phyloP scores from a whole-genome alignment of 2,888 invertebrate species.

The Drosophila gaucha region DNA sequence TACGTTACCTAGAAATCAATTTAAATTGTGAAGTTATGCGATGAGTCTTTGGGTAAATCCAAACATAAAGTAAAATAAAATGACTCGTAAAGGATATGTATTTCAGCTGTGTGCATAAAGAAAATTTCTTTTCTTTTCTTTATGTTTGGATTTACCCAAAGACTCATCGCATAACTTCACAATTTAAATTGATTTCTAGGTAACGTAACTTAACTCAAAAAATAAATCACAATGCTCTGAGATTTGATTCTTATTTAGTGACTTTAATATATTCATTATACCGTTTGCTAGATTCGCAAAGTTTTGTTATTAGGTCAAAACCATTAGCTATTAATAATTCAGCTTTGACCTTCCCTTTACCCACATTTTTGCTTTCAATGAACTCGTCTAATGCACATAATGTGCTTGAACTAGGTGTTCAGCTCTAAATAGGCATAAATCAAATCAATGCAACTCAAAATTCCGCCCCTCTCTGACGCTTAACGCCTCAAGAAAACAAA shows the following conservation, averaged over 20 bases:
- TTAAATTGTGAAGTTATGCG: not conserved
- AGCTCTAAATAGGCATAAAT: too few species aligned
- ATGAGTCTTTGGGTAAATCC: constrained; percentile 7
- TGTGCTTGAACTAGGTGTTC: constrained; percentile 31
- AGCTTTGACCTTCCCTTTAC: constrained; percentile 41
- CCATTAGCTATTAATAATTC: constrained; percentile 14
- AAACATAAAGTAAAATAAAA: not conserved
- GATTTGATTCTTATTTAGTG: not conserved
- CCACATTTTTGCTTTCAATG: constrained; percentile 33
- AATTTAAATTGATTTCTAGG: not conserved
- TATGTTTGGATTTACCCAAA: not conserved
- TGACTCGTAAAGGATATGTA: constrained; percentile 5
- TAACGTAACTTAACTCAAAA: not conserved
- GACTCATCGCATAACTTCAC: constrained; percentile 1
- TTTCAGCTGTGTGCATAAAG: too few species aligned
- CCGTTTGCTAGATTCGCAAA: not conserved
- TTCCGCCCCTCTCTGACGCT: constrained; percentile 29
- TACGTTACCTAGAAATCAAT: not conserved
- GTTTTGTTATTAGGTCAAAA: constrained; percentile 6
- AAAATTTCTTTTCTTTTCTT: not conserved
- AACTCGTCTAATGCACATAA: constrained; percentile 12
- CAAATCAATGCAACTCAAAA: constrained; percentile 41
- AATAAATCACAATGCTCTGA: not conserved
- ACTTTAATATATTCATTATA: not conserved
- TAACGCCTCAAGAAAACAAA: constrained; percentile 59